A percentile compares a stretch with the other conserved stretches of the same genome.
phyloP scores from a whole-genome alignment of 2,797 vertebrate genomes.

The Ctenochaetus hawaiiensis region DNA sequence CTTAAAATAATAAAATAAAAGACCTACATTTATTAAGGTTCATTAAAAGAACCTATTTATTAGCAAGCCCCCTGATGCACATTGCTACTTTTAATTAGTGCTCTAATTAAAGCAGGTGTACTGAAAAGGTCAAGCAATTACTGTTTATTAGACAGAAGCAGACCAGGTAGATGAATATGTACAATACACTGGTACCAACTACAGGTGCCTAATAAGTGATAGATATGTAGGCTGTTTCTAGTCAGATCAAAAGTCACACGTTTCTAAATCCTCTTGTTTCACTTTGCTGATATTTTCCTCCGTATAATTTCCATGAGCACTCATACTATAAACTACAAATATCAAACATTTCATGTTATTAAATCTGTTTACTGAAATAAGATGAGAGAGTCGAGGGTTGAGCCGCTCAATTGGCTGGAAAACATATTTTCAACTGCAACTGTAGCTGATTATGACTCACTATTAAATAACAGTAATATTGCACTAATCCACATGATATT shows the following conservation, averaged over 20 bases:
- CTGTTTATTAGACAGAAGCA: background rate
- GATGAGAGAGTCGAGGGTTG: background rate
- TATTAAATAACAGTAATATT: background rate
- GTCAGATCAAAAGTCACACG: background rate
- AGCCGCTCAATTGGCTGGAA: background rate
- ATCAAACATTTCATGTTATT: conserved; percentile 1
- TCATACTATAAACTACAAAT: background rate
- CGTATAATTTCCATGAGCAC: background rate
- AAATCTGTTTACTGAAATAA: conserved; percentile 3
- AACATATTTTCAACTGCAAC: background rate
- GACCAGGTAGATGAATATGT: conserved; percentile 12
- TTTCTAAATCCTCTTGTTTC: background rate
- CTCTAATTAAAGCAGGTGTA: conserved; percentile 27
- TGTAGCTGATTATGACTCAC: background rate
- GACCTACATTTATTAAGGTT: background rate
- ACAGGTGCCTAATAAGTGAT: conserved; percentile 23
- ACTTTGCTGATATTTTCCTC: background rate
- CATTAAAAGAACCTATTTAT: no score
- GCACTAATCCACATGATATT: background rate
- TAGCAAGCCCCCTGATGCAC: no score
- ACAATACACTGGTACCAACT: background rate
- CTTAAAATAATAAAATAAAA: background rate
- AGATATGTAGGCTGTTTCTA: background rate
- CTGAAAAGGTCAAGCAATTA: conserved; percentile 39
- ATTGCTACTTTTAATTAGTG: conserved; percentile 35